phyloP scores from a whole-genome alignment of 2,113 vertebrate species.

The Rhea pennata region DNA sequence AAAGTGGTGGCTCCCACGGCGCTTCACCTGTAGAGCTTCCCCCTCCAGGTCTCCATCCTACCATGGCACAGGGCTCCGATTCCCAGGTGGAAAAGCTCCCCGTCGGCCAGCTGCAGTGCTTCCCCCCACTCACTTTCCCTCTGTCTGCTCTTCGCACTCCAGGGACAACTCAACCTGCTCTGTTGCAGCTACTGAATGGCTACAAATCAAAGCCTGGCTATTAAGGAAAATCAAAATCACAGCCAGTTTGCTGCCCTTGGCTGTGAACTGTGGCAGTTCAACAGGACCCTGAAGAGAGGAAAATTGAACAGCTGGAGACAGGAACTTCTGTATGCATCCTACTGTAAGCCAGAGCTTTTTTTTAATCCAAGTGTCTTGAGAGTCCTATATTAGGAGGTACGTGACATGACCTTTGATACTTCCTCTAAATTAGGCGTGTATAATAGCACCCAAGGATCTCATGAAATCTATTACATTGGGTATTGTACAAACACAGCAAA shows the following conservation, averaged over 20 bases:
- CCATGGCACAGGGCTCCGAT: neutral
- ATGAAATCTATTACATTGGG: neutral
- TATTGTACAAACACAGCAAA: neutral
- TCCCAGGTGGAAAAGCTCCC: neutral
- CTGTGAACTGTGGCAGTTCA: neutral
- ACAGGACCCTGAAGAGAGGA: neutral
- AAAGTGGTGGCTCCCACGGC: neutral
- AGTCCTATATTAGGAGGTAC: neutral
- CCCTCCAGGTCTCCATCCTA: no score
- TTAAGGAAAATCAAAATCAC: neutral
- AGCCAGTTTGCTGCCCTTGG: accelerated
- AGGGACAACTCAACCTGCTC: neutral
- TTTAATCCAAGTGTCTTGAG: neutral
- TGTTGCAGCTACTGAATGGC: neutral
- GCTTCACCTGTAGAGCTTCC: neutral
- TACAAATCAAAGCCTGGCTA: neutral
- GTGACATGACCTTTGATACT: neutral
- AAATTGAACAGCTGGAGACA: neutral
- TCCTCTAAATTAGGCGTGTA: neutral
- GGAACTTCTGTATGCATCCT: neutral
- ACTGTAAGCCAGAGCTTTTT: neutral
- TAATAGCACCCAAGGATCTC: neutral
- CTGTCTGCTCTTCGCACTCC: neutral
- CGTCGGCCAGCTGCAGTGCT: neutral
- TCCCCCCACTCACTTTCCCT: neutral